Evolutionary conservation across 2,888 invertebrate species (phyloP).

Genomic region (Drosophila borealis): DNA sequence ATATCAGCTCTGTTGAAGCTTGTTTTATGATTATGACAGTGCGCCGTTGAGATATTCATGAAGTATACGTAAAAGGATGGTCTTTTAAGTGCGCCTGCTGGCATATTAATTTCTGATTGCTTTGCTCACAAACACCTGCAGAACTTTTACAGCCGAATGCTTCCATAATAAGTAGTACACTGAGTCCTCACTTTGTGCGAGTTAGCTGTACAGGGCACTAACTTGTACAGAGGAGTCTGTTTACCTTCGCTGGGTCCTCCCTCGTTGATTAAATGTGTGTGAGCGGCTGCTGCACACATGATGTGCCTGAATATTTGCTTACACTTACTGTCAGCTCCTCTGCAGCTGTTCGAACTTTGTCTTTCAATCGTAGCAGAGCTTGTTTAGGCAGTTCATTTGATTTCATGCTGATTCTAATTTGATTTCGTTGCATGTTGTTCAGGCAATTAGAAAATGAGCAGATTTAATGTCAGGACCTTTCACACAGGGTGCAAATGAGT

Average conservation of each 20-base stretch:
- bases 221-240: slow-evolving; percentile 8
- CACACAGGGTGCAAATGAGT: neutral
- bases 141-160: slow-evolving; percentile 50
- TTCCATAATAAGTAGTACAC: slow-evolving; percentile 34
- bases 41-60: slow-evolving; percentile 26
- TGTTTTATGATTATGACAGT: slow-evolving; percentile 43
- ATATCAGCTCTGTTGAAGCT: slow-evolving; percentile 14
- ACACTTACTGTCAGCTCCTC: slow-evolving; percentile 22
- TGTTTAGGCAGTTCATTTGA: slow-evolving; percentile 41
- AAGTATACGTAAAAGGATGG: slow-evolving; percentile 21
- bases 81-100: slow-evolving; percentile 44
- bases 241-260: slow-evolving; percentile 20
- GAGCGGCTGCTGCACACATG: slow-evolving; percentile 6
- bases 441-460: slow-evolving; percentile 51
- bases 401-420: slow-evolving; percentile 38
- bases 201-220: slow-evolving; percentile 5
- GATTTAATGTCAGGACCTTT: slow-evolving; percentile 21
- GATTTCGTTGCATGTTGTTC: slow-evolving; percentile 42
- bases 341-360: slow-evolving; percentile 29
- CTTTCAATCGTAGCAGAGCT: slow-evolving; percentile 40
- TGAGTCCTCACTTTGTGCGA: slow-evolving; percentile 27
- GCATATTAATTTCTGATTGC: slow-evolving; percentile 58
- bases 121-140: slow-evolving; percentile 38
- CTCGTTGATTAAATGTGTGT: slow-evolving; percentile 46
- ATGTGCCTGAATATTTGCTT: slow-evolving; percentile 46